Evolutionary conservation across 1,140 invertebrate genomes (phyloP).

Genomic region (Macrobrachium nipponense): DNA sequence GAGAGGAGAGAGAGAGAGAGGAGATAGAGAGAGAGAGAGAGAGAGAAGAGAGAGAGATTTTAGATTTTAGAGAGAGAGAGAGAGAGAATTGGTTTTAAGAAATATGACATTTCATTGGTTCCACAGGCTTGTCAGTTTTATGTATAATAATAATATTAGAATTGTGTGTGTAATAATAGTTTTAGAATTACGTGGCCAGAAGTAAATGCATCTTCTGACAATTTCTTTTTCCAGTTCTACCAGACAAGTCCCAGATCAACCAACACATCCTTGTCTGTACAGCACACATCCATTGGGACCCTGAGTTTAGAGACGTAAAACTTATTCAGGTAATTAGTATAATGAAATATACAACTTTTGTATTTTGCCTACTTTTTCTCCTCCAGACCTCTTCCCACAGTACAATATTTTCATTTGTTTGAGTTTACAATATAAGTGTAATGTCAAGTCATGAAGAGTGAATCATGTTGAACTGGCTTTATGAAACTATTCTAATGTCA

Average conservation of each 20-base stretch:
- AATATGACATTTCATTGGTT: too few species aligned
- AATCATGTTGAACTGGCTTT: background rate
- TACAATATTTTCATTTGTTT: too few species aligned
- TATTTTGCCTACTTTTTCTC: background rate
- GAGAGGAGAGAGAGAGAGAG: too few species aligned
- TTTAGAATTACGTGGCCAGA: background rate
- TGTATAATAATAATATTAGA: background rate
- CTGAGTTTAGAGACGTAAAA: conserved; percentile 99
- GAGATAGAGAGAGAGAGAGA: too few species aligned
- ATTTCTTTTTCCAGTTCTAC: conserved; percentile 7
- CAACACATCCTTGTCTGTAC: conserved; percentile 91
- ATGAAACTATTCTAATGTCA: background rate
- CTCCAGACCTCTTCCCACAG: too few species aligned
- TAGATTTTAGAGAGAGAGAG: too few species aligned
- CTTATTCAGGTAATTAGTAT: conserved; percentile 75
- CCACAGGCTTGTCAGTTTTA: too few species aligned
- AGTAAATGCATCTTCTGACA: background rate
- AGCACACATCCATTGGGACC: conserved; percentile 99
- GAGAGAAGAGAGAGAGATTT: too few species aligned
- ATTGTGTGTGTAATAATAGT: background rate
- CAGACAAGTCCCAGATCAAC: conserved; percentile 79
- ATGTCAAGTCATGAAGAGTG: too few species aligned
- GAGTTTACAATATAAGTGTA: too few species aligned
- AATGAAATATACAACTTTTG: background rate
- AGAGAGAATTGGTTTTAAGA: too few species aligned